Evolutionary conservation across 2,888 invertebrate species (phyloP).

Genomic region (Drosophila rellima): DNA sequence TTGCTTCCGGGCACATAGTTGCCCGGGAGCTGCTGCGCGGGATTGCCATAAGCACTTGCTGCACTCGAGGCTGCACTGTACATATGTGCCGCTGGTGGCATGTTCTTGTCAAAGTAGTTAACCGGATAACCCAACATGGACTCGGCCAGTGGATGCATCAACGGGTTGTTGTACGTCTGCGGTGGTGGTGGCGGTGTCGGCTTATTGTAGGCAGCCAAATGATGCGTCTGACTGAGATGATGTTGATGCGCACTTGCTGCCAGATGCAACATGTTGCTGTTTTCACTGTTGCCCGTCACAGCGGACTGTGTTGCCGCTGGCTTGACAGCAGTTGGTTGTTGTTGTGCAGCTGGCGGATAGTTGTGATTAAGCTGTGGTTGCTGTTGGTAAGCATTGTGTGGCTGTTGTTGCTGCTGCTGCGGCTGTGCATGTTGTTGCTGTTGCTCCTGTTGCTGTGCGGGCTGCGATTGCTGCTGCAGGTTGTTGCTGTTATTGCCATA

Average conservation of each 20-base stretch:
- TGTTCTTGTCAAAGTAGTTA: constrained; percentile 87
- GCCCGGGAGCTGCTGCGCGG: constrained; percentile 76
- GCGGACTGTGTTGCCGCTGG: constrained; percentile 56
- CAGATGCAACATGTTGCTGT: constrained; percentile 72
- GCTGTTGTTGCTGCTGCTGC: constrained; percentile 37
- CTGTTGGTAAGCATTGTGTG: constrained; percentile 44
- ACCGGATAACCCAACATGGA: constrained; percentile 81
- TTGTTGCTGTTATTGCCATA: constrained; percentile 50
- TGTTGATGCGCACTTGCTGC: constrained; percentile 69
- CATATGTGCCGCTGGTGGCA: constrained; percentile 88
- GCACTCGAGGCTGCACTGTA: constrained; percentile 85
- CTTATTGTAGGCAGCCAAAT: constrained; percentile 83
- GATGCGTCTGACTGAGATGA: constrained; percentile 83
- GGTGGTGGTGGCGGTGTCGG: constrained; percentile 81
- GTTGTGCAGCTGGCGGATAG: constrained; percentile 40
- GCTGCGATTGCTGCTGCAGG: constrained; percentile 35
- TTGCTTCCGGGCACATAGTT: constrained; percentile 70
- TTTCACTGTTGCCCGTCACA: constrained; percentile 47
- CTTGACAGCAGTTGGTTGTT: constrained; percentile 54
- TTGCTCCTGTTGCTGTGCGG: constrained; percentile 44
- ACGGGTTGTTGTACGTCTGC: constrained; percentile 82
- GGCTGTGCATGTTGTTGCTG: constrained; percentile 45
- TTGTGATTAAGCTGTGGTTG: constrained; percentile 62
- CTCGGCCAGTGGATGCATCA: constrained; percentile 83
- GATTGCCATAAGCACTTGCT: constrained; percentile 75